phyloP scores from a whole-genome alignment of 2,797 vertebrate genomes.

The Ciconia nigra region DNA sequence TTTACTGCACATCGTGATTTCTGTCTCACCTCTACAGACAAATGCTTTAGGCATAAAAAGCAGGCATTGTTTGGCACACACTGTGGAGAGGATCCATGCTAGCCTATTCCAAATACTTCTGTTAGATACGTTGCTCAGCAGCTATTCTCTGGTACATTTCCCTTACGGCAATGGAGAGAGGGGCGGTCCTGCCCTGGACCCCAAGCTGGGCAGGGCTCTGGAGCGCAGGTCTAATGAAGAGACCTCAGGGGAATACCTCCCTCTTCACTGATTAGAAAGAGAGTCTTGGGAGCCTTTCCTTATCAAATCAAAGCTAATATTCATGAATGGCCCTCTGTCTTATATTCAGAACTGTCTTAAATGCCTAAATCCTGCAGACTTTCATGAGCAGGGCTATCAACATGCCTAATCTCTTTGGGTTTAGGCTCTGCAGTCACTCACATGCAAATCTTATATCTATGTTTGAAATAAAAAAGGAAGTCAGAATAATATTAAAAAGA shows the following conservation, averaged over 20 bases:
- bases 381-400: not conserved
- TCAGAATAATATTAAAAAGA: not conserved
- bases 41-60: not conserved
- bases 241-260: not conserved
- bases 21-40: not conserved
- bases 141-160: not conserved
- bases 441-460: not conserved
- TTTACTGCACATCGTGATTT: not conserved
- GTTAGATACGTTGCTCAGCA: not conserved
- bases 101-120: not conserved
- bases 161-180: not conserved
- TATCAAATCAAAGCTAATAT: not conserved
- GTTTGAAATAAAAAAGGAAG: not conserved
- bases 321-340: not conserved
- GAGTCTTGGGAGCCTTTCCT: not conserved
- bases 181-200: not conserved
- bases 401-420: not conserved
- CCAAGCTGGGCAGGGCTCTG: not conserved
- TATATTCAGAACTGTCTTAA: not conserved
- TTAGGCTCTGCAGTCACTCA: not conserved
- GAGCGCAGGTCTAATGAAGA: not conserved
- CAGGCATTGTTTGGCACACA: not conserved
- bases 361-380: not conserved
- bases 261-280: not conserved
- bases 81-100: not conserved